Base-by-base conservation (phyloP, 2,113 vertebrate species). In the Aldabrachelys gigantea region DNA sequence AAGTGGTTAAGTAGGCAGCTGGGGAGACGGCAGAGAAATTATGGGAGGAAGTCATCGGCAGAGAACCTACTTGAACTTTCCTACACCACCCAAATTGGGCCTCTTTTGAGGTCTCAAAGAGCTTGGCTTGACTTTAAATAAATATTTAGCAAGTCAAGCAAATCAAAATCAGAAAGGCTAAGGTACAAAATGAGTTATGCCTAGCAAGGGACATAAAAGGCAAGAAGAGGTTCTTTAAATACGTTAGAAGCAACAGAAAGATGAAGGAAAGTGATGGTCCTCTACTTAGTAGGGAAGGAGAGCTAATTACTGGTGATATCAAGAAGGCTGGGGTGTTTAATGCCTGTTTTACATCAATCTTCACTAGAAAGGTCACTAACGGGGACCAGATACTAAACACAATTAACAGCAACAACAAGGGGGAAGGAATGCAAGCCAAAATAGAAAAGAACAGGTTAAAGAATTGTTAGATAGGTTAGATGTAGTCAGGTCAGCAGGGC, bases 21-120 rank as follows among this genome's bases (percentile, higher is more conserved):
- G 0, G 29, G n/a, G 90, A 53, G 85, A 65, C 56, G 38, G 38
- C 53, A 41, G 38, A 27, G 44, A 87, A 50, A 1, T 65, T 75
- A 31, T 13, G 44, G 22, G 53, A 24, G 54, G n/a, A 89, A 83
- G 53, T 65, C 35, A 6, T 38, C 91, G 88, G 81, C 81, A 1
- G 5, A 22, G 1, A 6, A 72, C 62, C 21, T 89, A 2, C 38
- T 89, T 76, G 49, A 19, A 69, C 62, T 14, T 69, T n/a, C 16
- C 16, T 44, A 12, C 52, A 53, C 27, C 11, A 5, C 35, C 31
- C 0, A 0, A 84, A 35, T 1, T 0, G 3, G 72, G 19, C 24
- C 83, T 79, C 47, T 81, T 19, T 38, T 57, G 29, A 1, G 38
- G 38, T 65, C 9, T 0, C 31, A 47, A 2, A 1, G 0, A 3